Base-by-base conservation (phyloP, 2,797 vertebrate genomes). In the Melopsittacus undulatus region DNA sequence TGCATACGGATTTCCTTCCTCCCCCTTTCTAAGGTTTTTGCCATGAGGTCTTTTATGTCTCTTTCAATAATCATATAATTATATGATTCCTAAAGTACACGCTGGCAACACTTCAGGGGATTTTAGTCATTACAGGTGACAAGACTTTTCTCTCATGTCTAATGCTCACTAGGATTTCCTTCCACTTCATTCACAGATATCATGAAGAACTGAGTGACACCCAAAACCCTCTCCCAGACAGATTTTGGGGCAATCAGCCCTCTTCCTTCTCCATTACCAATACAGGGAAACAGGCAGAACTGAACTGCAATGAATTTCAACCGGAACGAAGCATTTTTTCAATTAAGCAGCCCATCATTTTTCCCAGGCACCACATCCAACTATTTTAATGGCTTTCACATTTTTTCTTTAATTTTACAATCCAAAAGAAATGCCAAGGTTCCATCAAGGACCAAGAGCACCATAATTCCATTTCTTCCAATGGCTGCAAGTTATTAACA, bases 41-140 rank as follows among this genome's bases (percentile, higher is more conserved):
- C 96, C 94, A 95, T 91, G 86, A 95, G 96, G 94, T 94, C 89
- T 97, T 96, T 96, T 92, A 97, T 96, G 96, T 95, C 94, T 96
- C 92, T 92, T 96, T 96, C 97, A 97, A 96, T 97, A 96, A 97
- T 97, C 89, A 93, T 96, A 96, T 97, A 97, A 97, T 97, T 97
- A 97, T 96, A 95, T 92, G 90, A 93, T 96, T 96, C 93, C 93
- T 96, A 89, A 96, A 96, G 93, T 95, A 94, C 94, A 94, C 4
- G 89, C 94, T 96, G 95, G 94, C 92, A 97, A 96, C 94, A 96
- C 95, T 95, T 96, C 89, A 97, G 96, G 96, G 96, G 92, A 96
- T 97, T 96, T 97, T 94, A 96, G 95, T 97, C 96, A 96, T 96
- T 96, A 96, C 89, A 96, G 96, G 94, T 96, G 96, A 97, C 96